Percentiles rank a stretch among this genome's conserved stretches.
These are phyloP conservation scores for Eristalis intricaria DNA, from an alignment of 2,888 invertebrate species.

Conservation along the genomic window DNA sequence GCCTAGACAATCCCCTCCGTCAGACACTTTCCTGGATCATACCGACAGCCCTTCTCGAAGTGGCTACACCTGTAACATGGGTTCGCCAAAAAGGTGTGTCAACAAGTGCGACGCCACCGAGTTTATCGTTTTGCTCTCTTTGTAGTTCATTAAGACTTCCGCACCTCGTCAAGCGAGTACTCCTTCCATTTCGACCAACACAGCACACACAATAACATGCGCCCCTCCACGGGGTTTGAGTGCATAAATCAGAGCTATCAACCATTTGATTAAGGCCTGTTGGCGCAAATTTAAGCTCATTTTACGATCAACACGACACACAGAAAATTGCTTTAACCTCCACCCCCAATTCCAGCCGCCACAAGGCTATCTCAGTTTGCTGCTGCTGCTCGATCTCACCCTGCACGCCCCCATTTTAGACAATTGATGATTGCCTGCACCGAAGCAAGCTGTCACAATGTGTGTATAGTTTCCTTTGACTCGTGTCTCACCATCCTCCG, in stretches of 20 bases:
- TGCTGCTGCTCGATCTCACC: not conserved
- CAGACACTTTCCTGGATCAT: too few relatives aligned
- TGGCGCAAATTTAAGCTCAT: not conserved
- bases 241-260: not conserved
- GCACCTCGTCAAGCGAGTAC: not conserved
- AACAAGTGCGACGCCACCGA: not conserved
- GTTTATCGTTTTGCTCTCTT: not conserved
- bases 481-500: not conserved
- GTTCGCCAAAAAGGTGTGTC: too few relatives aligned
- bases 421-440: not conserved
- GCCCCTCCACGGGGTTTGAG: not conserved
- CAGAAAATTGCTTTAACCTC: not conserved
- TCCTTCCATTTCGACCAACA: not conserved
- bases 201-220: not conserved
- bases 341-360: not conserved
- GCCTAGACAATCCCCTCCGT: too few relatives aligned
- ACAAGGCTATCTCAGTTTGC: not conserved
- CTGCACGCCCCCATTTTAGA: not conserved
- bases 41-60: too few relatives aligned
- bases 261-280: not conserved
- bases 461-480: not conserved
- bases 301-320: not conserved
- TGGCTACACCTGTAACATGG: too few relatives aligned
- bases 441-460: not conserved
- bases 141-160: not conserved